phyloP scores from a whole-genome alignment of 2,113 vertebrate genomes.

The Platysteira castanea region DNA sequence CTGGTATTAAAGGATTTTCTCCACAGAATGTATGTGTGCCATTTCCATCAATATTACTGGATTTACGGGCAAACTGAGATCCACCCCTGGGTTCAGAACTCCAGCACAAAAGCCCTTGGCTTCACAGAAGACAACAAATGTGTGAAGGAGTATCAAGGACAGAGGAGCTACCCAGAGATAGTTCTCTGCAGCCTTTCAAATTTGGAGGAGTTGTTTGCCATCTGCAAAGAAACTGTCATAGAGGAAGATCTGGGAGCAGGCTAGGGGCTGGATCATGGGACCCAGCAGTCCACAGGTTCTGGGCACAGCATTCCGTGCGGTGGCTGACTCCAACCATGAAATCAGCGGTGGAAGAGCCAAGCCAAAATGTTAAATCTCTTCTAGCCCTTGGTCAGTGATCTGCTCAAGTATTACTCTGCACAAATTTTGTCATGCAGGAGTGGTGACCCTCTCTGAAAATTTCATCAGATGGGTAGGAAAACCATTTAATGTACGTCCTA shows the following conservation, averaged over 20 bases:
- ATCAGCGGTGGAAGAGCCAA: rapidly evolving
- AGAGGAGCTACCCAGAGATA: background rate
- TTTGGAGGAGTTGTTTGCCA: background rate
- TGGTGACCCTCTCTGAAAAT: background rate
- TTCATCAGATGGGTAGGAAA: background rate
- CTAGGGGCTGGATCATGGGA: background rate
- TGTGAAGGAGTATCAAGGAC: background rate
- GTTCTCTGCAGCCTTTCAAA: background rate
- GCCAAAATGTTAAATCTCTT: background rate
- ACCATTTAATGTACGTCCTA: background rate
- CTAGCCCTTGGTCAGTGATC: background rate
- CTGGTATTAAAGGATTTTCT: background rate
- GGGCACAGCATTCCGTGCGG: background rate
- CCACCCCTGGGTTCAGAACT: background rate
- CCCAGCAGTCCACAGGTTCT: background rate
- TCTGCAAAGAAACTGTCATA: background rate
- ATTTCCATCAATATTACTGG: background rate
- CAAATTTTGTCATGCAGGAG: background rate
- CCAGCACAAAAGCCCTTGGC: background rate
- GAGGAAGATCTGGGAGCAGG: background rate
- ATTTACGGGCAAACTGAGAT: background rate
- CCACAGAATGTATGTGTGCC: background rate
- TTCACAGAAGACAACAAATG: background rate
- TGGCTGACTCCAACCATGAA: rapidly evolving
- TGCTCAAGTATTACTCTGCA: background rate